Conservation (phyloP, 1,140 invertebrate genomes). For the Triops longicaudatus region DNA sequence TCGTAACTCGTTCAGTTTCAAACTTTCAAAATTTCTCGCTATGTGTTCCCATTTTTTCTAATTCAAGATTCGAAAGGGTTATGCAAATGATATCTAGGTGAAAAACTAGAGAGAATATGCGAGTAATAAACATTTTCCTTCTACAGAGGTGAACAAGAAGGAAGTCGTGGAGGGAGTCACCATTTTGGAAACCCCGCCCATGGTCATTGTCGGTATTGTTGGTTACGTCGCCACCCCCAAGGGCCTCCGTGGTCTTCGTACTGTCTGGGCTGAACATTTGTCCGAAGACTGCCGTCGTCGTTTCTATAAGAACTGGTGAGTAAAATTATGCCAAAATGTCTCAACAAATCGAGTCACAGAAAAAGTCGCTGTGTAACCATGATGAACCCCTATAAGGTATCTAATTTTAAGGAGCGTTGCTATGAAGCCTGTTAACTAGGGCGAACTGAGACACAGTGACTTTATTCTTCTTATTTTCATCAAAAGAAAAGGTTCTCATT, state of each 20-base stretch:
- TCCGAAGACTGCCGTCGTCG: slow-evolving; percentile 95
- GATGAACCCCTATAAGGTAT: slow-evolving; percentile 29
- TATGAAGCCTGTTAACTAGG: slow-evolving; percentile 30
- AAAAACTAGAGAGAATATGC: too few relatives aligned
- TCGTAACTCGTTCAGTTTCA: too few relatives aligned
- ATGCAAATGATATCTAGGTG: too few relatives aligned
- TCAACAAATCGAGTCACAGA: background rate
- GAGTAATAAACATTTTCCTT: slow-evolving; percentile 29
- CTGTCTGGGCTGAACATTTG: slow-evolving; percentile 97
- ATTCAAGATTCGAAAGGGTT: too few relatives aligned
- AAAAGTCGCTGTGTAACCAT: slow-evolving; percentile 15
- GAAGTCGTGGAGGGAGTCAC: slow-evolving; percentile 99
- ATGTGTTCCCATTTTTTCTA: too few relatives aligned
- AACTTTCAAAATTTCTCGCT: too few relatives aligned
- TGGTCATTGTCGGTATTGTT: slow-evolving; percentile 94
- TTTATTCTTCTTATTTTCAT: background rate
- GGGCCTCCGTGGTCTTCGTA: slow-evolving; percentile 86
- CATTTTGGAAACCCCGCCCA: slow-evolving; percentile 94
- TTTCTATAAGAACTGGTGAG: slow-evolving; percentile 99
- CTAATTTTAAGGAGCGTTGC: slow-evolving; percentile 28
- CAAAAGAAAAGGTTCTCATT: background rate
- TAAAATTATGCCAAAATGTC: background rate
- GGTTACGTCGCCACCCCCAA: slow-evolving; percentile 98
- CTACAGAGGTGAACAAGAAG: slow-evolving; percentile 96
- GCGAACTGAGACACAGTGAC: slow-evolving; percentile 28